Evolutionary conservation across 2,113 vertebrate genomes (phyloP), one percentile per base, ranked within the genome.

Genomic region (Elephas maximus): DNA sequence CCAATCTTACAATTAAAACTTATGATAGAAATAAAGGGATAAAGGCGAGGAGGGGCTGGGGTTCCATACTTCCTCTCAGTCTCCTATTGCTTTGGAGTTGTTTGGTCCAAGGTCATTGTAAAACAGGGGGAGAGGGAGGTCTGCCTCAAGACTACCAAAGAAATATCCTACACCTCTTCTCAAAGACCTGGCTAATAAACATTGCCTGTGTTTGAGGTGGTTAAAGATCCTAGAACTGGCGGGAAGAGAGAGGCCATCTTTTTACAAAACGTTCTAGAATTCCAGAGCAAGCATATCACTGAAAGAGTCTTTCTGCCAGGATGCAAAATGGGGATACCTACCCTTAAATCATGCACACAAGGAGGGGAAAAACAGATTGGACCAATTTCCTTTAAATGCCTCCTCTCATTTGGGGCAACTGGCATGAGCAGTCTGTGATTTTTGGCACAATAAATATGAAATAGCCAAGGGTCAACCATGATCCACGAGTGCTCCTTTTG

Each of bases 21-120:
- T 96, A 81, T 71, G 17, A 81, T 17, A 88, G 20, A 95, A 90
- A 93, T 65, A 89, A 79, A 86, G 83, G 30, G 93, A 91, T 63
- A 91, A 80, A 91, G 83, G 37, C 41, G 76, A 95, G 14, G n/a
- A 63, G 24, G 51, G 63, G 44, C 15, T 48, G 37, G n/a, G 77
- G 94, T 18, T 82, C 37, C 28, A 0, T 21, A 51, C 28, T 73
- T 85, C 51, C 33, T 33, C 33, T 69, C 28, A 78, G 6, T 11
- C 51, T 95, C 26, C 45, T 74, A 77, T 18, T 74, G 48, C 26
- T 78, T 92, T 79, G 77, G 18, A 80, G 41, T 44, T 69, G 73
- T 96, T 30, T 73, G 78, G 44, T 60, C 30, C 57, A 78, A 79
- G 44, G 88, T 65, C 53, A 93, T 5, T 57, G 2, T 45, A 67